Evolutionary conservation across 2,797 vertebrate genomes (phyloP).

Genomic region (Mus spretus): DNA sequence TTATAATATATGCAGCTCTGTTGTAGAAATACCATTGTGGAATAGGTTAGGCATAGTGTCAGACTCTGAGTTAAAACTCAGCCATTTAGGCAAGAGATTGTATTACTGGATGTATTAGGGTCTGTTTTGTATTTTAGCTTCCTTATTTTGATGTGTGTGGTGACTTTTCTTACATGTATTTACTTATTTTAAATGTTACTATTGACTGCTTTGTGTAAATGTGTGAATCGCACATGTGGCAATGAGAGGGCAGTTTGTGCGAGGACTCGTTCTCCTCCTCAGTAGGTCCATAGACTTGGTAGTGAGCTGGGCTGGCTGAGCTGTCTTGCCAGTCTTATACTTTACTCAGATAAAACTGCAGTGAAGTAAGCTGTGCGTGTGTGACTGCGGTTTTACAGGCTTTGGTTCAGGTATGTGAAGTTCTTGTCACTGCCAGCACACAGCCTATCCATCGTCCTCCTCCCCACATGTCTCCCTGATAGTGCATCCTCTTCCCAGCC

Average conservation of each 20-base stretch:
- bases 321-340: background rate
- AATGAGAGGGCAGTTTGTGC: background rate
- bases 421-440: background rate
- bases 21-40: background rate
- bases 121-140: conserved; percentile 16
- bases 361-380: background rate
- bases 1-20: background rate
- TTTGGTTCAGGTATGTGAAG: background rate
- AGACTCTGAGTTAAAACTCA: conserved; percentile 4
- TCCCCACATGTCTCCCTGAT: background rate
- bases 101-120: background rate
- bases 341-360: background rate
- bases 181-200: background rate
- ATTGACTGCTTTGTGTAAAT: background rate
- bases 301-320: background rate
- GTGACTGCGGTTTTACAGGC: background rate
- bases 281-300: too few species aligned
- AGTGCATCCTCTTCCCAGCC: background rate
- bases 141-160: background rate
- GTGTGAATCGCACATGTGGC: background rate
- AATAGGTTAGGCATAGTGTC: background rate
- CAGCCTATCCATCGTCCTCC: background rate
- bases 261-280: background rate
- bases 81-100: conserved; percentile 30
- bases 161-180: background rate